phyloP scores from a whole-genome alignment of 1,140 invertebrate species.

The Propsilocerus akamusi region DNA sequence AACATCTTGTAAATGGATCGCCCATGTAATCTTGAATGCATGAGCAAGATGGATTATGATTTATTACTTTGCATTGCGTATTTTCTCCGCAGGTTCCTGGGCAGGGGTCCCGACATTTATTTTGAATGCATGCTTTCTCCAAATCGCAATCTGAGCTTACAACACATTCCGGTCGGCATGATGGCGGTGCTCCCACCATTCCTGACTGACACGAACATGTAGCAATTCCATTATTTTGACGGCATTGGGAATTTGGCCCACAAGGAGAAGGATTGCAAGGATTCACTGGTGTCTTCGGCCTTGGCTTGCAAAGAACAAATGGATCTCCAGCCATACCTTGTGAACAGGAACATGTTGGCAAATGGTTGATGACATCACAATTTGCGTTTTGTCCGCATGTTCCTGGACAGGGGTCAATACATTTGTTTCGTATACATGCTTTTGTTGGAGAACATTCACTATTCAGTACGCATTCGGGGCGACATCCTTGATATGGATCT shows the following conservation, averaged over 20 bases:
- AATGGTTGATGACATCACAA: slow-evolving; percentile 49
- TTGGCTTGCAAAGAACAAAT: slow-evolving; percentile 36
- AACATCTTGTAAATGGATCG: slow-evolving; percentile 44
- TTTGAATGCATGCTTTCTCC: slow-evolving; percentile 52
- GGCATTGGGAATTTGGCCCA: slow-evolving; percentile 24
- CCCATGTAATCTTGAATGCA: slow-evolving; percentile 38
- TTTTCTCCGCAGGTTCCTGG: slow-evolving; percentile 35
- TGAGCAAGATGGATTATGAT: slow-evolving; percentile 38
- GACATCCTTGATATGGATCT: slow-evolving; percentile 41
- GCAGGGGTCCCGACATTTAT: slow-evolving; percentile 66
- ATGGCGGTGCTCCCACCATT: slow-evolving; percentile 60
- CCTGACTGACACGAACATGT: slow-evolving; percentile 50
- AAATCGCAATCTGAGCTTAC: slow-evolving; percentile 57
- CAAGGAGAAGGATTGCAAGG: slow-evolving; percentile 35
- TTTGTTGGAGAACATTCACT: slow-evolving; percentile 43
- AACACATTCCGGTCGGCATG: slow-evolving; percentile 60
- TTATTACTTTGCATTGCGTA: slow-evolving; percentile 33
- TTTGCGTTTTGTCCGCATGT: slow-evolving; percentile 49
- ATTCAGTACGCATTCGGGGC: slow-evolving; percentile 47
- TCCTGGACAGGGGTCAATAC: slow-evolving; percentile 52
- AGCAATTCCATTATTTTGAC: slow-evolving; percentile 33
- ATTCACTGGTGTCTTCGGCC: slow-evolving; percentile 11
- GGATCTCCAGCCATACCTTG: slow-evolving; percentile 44
- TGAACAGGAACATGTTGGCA: slow-evolving; percentile 50
- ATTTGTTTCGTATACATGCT: slow-evolving; percentile 49